A percentile compares a stretch with the other conserved stretches of the same genome.
Conservation (phyloP, 2,797 vertebrate species). For the Oryzias sinensis region DNA sequence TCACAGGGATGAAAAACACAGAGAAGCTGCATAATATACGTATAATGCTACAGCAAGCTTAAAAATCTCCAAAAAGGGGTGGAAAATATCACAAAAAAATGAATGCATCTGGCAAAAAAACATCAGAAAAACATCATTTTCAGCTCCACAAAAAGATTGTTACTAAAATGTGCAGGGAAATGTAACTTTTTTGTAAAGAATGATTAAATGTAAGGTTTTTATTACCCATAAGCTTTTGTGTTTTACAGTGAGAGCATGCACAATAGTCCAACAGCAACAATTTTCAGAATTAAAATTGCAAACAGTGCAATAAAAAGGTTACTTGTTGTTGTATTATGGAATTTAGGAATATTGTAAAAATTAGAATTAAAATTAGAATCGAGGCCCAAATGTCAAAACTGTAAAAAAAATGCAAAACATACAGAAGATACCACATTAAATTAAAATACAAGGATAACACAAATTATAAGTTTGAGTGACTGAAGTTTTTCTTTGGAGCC, state of each 20-base stretch:
- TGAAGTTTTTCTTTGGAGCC: not conserved
- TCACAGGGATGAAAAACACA: constrained; percentile 36
- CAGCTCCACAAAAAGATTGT: not conserved
- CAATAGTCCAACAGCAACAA: not conserved
- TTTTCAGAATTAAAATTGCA: not conserved
- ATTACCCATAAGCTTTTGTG: not conserved
- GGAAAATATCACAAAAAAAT: not conserved
- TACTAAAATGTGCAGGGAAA: not conserved
- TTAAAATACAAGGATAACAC: too few species aligned
- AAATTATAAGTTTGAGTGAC: too few species aligned
- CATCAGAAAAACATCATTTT: not conserved
- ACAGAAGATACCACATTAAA: too few species aligned
- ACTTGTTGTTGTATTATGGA: not conserved
- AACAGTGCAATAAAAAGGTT: not conserved
- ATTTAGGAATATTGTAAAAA: too few species aligned
- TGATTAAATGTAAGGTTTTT: not conserved
- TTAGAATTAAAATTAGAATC: too few species aligned
- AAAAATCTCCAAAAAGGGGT: not conserved
- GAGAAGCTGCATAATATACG: constrained; percentile 4
- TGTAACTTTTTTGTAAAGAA: not conserved
- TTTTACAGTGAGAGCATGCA: not conserved
- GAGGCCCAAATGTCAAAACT: too few species aligned
- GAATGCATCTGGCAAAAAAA: not conserved
- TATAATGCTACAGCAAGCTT: not conserved
- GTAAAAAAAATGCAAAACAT: too few species aligned